Percentiles rank a stretch among this genome's conserved stretches.
These are phyloP conservation scores for Xiphophorus birchmanni DNA, from an alignment of 2,797 vertebrate genomes.

Conservation along the genomic window DNA sequence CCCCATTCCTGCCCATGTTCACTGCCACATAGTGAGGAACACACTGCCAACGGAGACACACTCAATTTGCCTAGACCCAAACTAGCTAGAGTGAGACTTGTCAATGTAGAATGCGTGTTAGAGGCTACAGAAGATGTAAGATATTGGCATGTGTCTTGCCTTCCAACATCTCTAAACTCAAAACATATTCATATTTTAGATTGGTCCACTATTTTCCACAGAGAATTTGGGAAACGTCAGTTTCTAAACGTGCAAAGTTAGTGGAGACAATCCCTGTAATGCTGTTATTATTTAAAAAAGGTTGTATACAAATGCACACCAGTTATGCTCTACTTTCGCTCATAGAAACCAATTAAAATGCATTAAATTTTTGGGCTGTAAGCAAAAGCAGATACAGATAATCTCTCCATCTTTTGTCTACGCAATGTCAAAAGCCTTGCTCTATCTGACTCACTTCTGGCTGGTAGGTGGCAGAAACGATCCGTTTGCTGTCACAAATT, in stretches of 20 bases:
- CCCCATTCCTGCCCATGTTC: too few species aligned
- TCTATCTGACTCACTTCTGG: slow-evolving; percentile 1
- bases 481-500: slow-evolving; percentile 12
- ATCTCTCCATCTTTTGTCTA: slow-evolving; percentile 19
- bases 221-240: neutral
- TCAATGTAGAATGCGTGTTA: neutral
- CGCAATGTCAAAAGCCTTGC: slow-evolving; percentile 20
- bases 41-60: too few species aligned
- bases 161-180: neutral
- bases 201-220: neutral
- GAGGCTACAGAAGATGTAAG: neutral
- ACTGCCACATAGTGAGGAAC: too few species aligned
- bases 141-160: neutral
- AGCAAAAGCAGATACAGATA: slow-evolving; percentile 33
- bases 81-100: too few species aligned
- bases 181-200: neutral
- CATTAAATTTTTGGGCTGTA: slow-evolving; percentile 15
- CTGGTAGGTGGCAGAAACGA: slow-evolving; percentile 2
- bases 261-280: neutral
- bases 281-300: neutral
- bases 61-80: too few species aligned
- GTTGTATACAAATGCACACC: neutral
- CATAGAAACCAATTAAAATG: neutral
- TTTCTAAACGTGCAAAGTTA: neutral
- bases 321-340: neutral